These are phyloP conservation scores for Euwallacea similis DNA, from an alignment of 1,140 invertebrate genomes.

Conservation along the genomic window DNA sequence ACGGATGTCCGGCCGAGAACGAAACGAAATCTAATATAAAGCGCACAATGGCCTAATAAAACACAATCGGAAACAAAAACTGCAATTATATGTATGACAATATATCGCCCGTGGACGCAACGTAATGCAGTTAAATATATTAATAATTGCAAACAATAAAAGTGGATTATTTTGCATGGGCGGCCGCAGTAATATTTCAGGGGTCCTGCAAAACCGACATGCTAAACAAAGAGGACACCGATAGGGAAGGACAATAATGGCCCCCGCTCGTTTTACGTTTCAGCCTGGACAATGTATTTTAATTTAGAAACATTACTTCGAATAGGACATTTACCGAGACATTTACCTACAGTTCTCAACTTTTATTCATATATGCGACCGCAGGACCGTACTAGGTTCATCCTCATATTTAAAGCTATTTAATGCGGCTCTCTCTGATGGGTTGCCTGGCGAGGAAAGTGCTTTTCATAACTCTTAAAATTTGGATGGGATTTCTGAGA, in stretches of 20 bases:
- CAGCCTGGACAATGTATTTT: conserved; percentile 40
- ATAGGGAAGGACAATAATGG: conserved; percentile 33
- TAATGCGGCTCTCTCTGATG: no score
- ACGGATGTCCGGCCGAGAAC: conserved; percentile 44
- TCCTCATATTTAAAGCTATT: no score
- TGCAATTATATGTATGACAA: conserved; percentile 51
- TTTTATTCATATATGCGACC: conserved; percentile 26
- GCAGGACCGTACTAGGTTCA: conserved; percentile 1
- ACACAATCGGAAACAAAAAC: conserved; percentile 50
- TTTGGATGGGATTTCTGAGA: no score
- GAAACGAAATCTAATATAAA: conserved; percentile 52
- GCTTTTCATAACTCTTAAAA: no score
- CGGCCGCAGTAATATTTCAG: conserved; percentile 41
- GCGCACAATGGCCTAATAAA: conserved; percentile 50
- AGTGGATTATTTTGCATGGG: conserved; percentile 50
- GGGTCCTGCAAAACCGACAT: conserved; percentile 38
- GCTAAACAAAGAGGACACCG: conserved; percentile 38
- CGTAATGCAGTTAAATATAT: conserved; percentile 51
- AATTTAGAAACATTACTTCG: conserved; percentile 39
- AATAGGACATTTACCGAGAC: conserved; percentile 33
- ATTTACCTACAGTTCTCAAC: conserved; percentile 29
- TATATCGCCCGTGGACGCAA: conserved; percentile 43
- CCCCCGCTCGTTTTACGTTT: conserved; percentile 24
- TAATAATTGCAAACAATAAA: conserved; percentile 53
- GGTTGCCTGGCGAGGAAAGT: no score